A percentile compares a stretch with the other conserved stretches of the same genome.
phyloP scores from a whole-genome alignment of 37 sponge, comb jelly and placozoan genomes.

The Aplysina aerophoba region DNA sequence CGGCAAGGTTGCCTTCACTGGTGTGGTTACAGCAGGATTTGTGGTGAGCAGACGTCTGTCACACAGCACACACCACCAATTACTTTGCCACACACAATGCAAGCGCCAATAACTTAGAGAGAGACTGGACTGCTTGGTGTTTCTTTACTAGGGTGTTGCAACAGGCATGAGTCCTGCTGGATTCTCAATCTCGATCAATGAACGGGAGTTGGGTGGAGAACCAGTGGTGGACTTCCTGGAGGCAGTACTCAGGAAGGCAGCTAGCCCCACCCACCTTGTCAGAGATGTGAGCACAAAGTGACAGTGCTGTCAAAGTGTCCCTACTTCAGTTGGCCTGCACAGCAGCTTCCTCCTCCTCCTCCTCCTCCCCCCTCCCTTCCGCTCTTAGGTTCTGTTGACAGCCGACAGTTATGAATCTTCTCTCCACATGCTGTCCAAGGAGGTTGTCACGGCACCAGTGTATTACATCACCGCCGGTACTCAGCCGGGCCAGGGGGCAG shows the following conservation, averaged over 20 bases:
- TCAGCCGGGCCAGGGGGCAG: constrained; percentile 48
- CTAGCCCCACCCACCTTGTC: constrained; percentile 48
- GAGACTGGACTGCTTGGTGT: too few species aligned
- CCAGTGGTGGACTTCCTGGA: constrained; percentile 45
- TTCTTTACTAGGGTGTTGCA: constrained; percentile 46
- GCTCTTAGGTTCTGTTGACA: constrained; percentile 33
- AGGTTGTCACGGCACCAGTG: constrained; percentile 58
- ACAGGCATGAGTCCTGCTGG: constrained; percentile 58
- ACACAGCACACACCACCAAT: too few species aligned
- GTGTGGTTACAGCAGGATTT: constrained; percentile 53
- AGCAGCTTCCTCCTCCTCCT: too few species aligned
- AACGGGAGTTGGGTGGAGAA: constrained; percentile 59
- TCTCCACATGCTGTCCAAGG: constrained; percentile 27
- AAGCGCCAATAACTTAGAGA: too few species aligned
- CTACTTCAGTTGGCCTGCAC: too few species aligned
- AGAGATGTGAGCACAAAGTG: constrained; percentile 46
- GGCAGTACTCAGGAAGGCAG: constrained; percentile 38
- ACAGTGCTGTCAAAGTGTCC: too few species aligned
- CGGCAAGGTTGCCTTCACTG: constrained; percentile 49
- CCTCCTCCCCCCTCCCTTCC: too few species aligned
- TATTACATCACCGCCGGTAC: constrained; percentile 71
- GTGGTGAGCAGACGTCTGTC: constrained; percentile 58
- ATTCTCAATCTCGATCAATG: constrained; percentile 68
- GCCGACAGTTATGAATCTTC: constrained; percentile 46
- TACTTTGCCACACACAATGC: too few species aligned